Base-by-base conservation (phyloP, 2,797 vertebrate species). In the Acanthurus tractus region DNA sequence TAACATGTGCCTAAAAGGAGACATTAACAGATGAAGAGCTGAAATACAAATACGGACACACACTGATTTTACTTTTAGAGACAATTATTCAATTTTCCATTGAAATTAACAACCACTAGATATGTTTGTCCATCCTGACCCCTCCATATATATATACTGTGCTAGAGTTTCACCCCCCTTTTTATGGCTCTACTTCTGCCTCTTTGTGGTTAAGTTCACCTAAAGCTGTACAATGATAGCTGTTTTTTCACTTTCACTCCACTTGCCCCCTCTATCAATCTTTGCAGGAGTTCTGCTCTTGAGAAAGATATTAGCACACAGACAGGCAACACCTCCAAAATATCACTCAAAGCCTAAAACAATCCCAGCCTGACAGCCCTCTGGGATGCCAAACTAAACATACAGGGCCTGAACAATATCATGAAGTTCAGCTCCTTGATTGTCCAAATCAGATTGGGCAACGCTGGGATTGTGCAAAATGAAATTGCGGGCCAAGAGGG, bases 371-470 rank as follows among this genome's bases (percentile, higher is more conserved):
- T 57, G 50, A 68, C 57, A 18, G 49, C 42, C 80, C 63, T 66
- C 22, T 54, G 68, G 76, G 78, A 65, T 15, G 87, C 90, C 86
- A 91, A 93, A 49, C 70, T 65, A 93, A 90, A 91, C 83, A 89
- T 2, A 49, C 58, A 40, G 61, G 9, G 70, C 59, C 72, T 81
- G 89, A 86, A 83, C 73, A 88, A 81, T 81, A 78, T 88, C 81
- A 83, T 42, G 38, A 81, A 88, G 75, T 80, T 85, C 79, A 88
- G 73, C 78, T 86, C 70, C 79, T 84, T 86, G 82, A 91, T 90
- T 88, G 76, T 89, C 78, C 86, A 88, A 88, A 87, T 88, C 78
- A 58, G 67, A 89, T 93, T 94, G 88, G 82, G 89, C 81, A 94
- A 93, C 0, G 3, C 36, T 63, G 53, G 57, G 62, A 66, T 93